Evolutionary conservation across 2,113 vertebrate genomes (phyloP), one percentile per base, ranked within the genome.

Genomic region (Synchiropus splendidus): DNA sequence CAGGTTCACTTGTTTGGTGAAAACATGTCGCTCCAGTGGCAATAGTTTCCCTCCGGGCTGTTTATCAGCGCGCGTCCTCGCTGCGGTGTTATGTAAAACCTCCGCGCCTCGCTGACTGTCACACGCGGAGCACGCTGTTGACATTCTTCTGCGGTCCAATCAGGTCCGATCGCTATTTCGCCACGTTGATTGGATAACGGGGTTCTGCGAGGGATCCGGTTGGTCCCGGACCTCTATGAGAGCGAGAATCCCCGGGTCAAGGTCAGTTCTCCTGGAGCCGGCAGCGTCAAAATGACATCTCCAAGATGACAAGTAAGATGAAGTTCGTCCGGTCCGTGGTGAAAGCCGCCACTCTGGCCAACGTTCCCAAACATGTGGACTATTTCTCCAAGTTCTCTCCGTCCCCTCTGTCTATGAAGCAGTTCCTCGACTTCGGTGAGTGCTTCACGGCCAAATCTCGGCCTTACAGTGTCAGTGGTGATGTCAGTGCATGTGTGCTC

Each of bases 341-440:
- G 82, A 85, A 88, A 31, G 80, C 81, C 31, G 87, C 88, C 13
- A 81, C 84, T 1, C 50, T 91, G 75, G 83, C 88, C 49, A 90
- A 83, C 15, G 79, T 85, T 40, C 92, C 90, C 5, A 88, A 89
- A 67, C 90, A 94, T 17, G 89, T 98, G 68, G 95, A 98, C 6
- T 92, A 94, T 79, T 98, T 96, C 61, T 90, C 92, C 0, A 94
- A 92, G 78, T 98, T 95, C 63, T 98, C 94, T 15, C 95, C 94
- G 2, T 98, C 94, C 2, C 94, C 93, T 16, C 90, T 98, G 9
- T 98, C 95, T 58, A 98, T 98, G 87, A 97, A 98, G 72, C 95
- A 98, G 42, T 98, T 98, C 59, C 67, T 98, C 13, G 95, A 98
- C 77, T 98, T 98, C 70, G 95, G 95, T 98, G 81, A 87, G 88